phyloP scores from a whole-genome alignment of 1,140 invertebrate genomes.

The Sitophilus oryzae region DNA sequence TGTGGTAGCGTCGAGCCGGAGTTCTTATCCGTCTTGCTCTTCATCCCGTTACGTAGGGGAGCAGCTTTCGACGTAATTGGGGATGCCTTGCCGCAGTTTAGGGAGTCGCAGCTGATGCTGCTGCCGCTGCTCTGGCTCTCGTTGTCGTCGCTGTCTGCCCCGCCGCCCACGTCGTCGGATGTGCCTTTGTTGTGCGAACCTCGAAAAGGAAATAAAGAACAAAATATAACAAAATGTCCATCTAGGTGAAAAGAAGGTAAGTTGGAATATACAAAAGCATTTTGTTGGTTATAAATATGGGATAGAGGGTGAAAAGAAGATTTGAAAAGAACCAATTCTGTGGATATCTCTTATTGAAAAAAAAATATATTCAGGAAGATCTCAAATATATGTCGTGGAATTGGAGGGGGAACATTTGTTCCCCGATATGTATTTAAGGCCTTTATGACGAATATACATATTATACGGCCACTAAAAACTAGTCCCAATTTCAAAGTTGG shows the following conservation, averaged over 20 bases:
- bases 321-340: too few species aligned
- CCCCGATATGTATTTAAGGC: too few species aligned
- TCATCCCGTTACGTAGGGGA: background rate
- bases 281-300: too few species aligned
- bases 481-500: too few species aligned
- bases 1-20: constrained; percentile 48
- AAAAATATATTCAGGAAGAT: too few species aligned
- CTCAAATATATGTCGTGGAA: too few species aligned
- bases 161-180: constrained; percentile 47
- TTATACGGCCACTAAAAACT: too few species aligned
- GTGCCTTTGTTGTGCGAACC: constrained; percentile 25
- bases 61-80: constrained; percentile 10
- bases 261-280: background rate
- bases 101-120: constrained; percentile 65
- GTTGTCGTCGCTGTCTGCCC: constrained; percentile 60
- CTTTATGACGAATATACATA: too few species aligned
- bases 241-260: background rate
- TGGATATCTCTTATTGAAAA: too few species aligned
- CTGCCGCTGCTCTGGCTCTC: constrained; percentile 66
- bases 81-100: constrained; percentile 57
- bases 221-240: too few species aligned
- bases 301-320: too few species aligned
- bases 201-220: constrained; percentile 9
- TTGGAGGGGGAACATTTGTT: too few species aligned
- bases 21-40: background rate